phyloP scores from a whole-genome alignment of 64 coral and sea anemone species.

The Cladopsammia gracilis region DNA sequence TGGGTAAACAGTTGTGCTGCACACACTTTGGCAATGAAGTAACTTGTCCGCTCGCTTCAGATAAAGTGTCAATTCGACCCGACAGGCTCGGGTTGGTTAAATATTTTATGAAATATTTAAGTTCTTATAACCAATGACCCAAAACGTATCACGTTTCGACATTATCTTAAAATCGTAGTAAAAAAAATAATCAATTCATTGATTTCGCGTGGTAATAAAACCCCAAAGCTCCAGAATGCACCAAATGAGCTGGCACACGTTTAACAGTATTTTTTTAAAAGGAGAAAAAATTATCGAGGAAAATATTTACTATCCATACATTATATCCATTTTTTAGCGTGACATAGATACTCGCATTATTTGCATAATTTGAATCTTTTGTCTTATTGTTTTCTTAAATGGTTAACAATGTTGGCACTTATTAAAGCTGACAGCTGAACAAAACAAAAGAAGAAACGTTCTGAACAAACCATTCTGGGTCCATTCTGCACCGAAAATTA shows the following conservation, averaged over 20 bases:
- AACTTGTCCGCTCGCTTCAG: not conserved
- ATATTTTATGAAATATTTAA: constrained; percentile 51
- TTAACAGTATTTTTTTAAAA: too few relatives aligned
- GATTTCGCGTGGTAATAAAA: too few relatives aligned
- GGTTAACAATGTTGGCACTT: not conserved
- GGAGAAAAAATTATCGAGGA: too few relatives aligned
- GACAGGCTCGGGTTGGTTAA: not conserved
- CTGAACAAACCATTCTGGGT: too few relatives aligned
- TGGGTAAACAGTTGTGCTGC: not conserved
- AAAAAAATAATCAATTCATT: not conserved
- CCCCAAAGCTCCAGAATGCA: not conserved
- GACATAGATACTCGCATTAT: not conserved
- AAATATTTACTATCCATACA: too few relatives aligned
- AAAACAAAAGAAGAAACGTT: not conserved
- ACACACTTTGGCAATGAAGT: not conserved
- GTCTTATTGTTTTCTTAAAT: not conserved
- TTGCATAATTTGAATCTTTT: constrained; percentile 25
- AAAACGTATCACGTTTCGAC: constrained; percentile 11
- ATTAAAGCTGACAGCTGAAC: not conserved
- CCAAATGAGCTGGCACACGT: too few relatives aligned
- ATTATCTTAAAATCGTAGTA: not conserved
- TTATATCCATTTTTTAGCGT: not conserved
- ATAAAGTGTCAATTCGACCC: not conserved
- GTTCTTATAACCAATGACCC: constrained; percentile 26
- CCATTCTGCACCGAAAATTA: too few relatives aligned